phyloP scores from a whole-genome alignment of 2,797 vertebrate genomes.

The Ptychadena robeensis region DNA sequence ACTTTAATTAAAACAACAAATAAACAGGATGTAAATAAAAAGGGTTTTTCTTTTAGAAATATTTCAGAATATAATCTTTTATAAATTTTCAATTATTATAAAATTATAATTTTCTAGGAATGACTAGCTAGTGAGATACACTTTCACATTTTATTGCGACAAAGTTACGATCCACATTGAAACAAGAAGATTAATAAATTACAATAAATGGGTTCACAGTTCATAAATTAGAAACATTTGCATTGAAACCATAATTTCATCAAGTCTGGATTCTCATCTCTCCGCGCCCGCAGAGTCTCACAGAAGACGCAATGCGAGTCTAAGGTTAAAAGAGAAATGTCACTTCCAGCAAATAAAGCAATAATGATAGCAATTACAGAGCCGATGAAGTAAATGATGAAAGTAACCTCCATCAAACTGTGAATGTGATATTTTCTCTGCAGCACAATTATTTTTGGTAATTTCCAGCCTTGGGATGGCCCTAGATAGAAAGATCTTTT shows the following conservation, averaged over 20 bases:
- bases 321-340: constrained; percentile 24
- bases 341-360: constrained; percentile 1
- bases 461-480: too few species aligned
- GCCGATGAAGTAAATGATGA: constrained; percentile 1
- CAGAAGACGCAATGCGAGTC: neutral
- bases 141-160: too few species aligned
- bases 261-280: neutral
- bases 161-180: neutral
- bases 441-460: too few species aligned
- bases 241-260: neutral
- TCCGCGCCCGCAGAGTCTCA: neutral
- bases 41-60: too few species aligned
- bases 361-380: constrained; percentile 27
- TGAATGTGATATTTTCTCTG: too few species aligned
- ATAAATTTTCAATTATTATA: too few species aligned
- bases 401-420: neutral
- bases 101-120: too few species aligned
- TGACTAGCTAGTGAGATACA: too few species aligned
- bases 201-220: neutral
- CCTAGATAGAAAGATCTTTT: too few species aligned
- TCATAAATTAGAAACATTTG: neutral
- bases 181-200: neutral
- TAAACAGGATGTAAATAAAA: too few species aligned
- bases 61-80: too few species aligned
- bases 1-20: too few species aligned